Conservation (phyloP, 2,888 invertebrate genomes). For the Idaea dimidiata region DNA sequence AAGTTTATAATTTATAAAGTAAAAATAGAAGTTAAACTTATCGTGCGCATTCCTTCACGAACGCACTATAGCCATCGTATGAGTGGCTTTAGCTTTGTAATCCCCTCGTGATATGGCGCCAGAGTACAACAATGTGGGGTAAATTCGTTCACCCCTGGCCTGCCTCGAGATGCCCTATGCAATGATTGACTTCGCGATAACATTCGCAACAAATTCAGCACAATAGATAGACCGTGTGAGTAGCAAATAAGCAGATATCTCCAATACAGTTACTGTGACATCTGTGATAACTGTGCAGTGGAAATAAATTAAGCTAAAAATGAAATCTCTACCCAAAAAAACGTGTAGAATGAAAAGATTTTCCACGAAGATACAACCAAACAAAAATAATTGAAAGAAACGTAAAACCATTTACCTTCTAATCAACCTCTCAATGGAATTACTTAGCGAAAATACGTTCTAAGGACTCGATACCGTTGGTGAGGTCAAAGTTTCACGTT, state of each 20-base stretch:
- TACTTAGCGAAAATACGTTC: constrained; percentile 21
- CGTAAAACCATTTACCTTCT: constrained; percentile 25
- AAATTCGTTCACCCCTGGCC: constrained; percentile 41
- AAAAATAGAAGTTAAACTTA: not conserved
- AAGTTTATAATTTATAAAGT: not conserved
- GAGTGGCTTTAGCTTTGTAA: constrained; percentile 25
- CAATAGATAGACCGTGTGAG: not conserved
- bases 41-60: constrained; percentile 7
- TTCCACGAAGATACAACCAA: constrained; percentile 16
- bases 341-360: constrained; percentile 16
- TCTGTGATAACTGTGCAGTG: not conserved
- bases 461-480: constrained; percentile 25
- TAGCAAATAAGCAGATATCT: not conserved
- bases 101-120: constrained; percentile 43
- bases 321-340: constrained; percentile 11
- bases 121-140: constrained; percentile 47
- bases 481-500: constrained; percentile 50
- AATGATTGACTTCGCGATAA: constrained; percentile 1
- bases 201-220: not conserved
- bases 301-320: not conserved
- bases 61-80: constrained; percentile 6
- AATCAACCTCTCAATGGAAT: constrained; percentile 27
- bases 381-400: constrained; percentile 24
- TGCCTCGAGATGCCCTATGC: constrained; percentile 30
- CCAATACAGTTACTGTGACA: not conserved